Evolutionary conservation across 2,113 vertebrate species (phyloP), one percentile per base, ranked within the genome.

Genomic region (Xiphophorus hellerii): DNA sequence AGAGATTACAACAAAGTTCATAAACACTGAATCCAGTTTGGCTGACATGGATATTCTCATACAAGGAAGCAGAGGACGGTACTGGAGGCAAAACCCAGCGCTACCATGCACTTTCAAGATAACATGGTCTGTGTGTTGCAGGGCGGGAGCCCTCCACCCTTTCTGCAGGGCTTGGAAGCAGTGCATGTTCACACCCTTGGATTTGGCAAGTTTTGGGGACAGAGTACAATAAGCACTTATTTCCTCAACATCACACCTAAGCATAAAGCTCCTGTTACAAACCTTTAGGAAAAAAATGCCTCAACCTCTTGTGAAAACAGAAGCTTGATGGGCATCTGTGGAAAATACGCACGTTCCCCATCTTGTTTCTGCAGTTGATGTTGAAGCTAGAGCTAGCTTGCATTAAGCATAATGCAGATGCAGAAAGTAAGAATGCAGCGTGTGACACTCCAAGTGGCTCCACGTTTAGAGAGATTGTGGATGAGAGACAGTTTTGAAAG

Each of bases 131-230:
- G 60, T 69, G 70, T 78, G 70, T 9, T 65, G 29, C 54, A 20
- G 61, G 66, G 69, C 51, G 58, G 54, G 73, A 9, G 9, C 22
- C 51, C 51, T 62, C 74, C 15, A 63, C 69, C 0, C 48, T 71
- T 62, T 61, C 67, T 33, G 3, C 29, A 20, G 25, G 29, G 79
- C 80, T 39, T 68, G 86, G 86, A 92, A 91, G 84, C 77, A 78
- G 74, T 77, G 77, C 44, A 76, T 60, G 77, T 71, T 83, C 73
- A 71, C 51, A 25, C 58, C 44, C 48, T 70, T 62, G 61, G 30
- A 68, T 62, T 72, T 65, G 68, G 78, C 77, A 33, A 5, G 58
- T 71, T 80, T 76, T 33, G 35, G 51, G 76, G 69, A 70, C 66
- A 82, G 77, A 81, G 17, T 33, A 8, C 58, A 69, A 20, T 31